A percentile compares a stretch with the other conserved stretches of the same genome.
Evolutionary conservation across 2,797 vertebrate species (phyloP).

Genomic region (Enteromius unitaeniatus): DNA sequence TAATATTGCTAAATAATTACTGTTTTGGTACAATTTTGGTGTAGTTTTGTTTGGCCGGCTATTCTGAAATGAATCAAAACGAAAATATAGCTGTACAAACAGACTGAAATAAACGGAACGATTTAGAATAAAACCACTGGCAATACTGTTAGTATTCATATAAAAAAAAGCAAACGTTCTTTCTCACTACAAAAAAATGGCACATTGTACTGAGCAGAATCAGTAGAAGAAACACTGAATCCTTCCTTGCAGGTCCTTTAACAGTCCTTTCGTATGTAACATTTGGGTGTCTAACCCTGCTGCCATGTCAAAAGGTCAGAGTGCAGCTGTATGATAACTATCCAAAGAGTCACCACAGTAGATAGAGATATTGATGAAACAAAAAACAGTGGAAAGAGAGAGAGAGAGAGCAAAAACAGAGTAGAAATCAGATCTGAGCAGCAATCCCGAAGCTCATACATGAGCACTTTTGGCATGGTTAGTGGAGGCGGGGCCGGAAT

Average conservation of each 20-base stretch:
- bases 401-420: not conserved
- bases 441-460: constrained; percentile 77
- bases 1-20: constrained; percentile 63
- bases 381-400: constrained; percentile 1
- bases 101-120: constrained; percentile 2
- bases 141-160: constrained; percentile 47
- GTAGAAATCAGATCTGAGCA: constrained; percentile 24
- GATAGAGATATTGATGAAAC: constrained; percentile 46
- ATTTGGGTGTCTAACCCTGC: constrained; percentile 51
- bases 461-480: constrained; percentile 97
- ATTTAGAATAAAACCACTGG: constrained; percentile 40
- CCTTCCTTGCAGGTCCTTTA: constrained; percentile 27
- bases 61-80: constrained; percentile 22
- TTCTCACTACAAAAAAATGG: constrained; percentile 20
- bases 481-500: constrained; percentile 68
- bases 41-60: not conserved
- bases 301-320: constrained; percentile 52
- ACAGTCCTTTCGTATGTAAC: constrained; percentile 53
- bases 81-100: constrained; percentile 15
- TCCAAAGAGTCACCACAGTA: constrained; percentile 51
- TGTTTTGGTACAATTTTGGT: constrained; percentile 51
- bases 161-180: not conserved
- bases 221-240: constrained; percentile 37
- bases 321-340: constrained; percentile 57
- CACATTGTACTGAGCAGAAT: constrained; percentile 24